Evolutionary conservation across 2,888 invertebrate genomes (phyloP).

Genomic region (Rapana venosa): DNA sequence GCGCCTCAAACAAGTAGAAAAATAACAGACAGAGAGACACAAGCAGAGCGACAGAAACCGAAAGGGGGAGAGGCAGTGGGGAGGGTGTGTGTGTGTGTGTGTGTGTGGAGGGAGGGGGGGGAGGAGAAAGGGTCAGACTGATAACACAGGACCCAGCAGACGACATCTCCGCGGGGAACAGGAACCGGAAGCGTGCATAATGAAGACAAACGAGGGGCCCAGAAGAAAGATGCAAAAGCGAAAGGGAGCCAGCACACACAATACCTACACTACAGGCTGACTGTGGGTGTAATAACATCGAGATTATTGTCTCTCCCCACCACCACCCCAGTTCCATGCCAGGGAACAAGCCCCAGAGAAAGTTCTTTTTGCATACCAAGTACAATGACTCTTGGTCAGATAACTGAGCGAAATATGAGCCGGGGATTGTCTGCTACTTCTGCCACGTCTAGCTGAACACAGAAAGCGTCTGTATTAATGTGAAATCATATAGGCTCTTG

Average conservation of each 20-base stretch:
- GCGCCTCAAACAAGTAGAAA: not conserved
- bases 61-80: not conserved
- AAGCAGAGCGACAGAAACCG: not conserved
- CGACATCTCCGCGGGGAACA: conserved; percentile 10
- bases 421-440: not conserved
- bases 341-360: not conserved
- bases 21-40: not conserved
- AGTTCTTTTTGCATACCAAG: not conserved
- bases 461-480: too few species aligned
- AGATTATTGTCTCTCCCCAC: too few species aligned
- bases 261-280: not conserved
- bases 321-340: too few species aligned
- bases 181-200: conserved; percentile 35
- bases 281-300: not conserved
- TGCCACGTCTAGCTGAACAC: too few species aligned
- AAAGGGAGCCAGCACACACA: not conserved
- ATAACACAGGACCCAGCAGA: not conserved
- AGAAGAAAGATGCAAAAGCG: conserved; percentile 27
- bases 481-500: too few species aligned
- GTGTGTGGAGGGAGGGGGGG: not conserved
- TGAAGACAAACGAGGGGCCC: conserved; percentile 27
- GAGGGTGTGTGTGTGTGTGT: too few species aligned
- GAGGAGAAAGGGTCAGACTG: not conserved
- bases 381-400: too few species aligned
- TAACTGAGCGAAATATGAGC: not conserved